Evolutionary conservation across 2,888 invertebrate genomes (phyloP), one percentile per base, ranked within the genome.

Genomic region (Cylindroiulus punctatus): DNA sequence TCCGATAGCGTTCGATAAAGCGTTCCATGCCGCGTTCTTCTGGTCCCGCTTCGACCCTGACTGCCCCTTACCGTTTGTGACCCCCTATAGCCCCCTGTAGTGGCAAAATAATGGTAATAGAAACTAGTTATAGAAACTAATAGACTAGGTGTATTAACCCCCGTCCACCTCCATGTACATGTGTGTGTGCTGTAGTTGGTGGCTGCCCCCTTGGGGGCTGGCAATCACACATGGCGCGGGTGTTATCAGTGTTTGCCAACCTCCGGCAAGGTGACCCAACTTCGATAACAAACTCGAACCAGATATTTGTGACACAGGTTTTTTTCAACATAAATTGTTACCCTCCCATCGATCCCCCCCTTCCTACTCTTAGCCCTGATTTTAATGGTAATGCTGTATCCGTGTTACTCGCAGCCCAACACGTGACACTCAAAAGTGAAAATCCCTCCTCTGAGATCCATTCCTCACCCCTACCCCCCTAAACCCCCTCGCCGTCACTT

Each of bases 381-480:
- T 47, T 47, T 47, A 47, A 47, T 47, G 47, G 47, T 47, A 47
- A 47, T 47, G 47, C 47, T 47, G 47, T 47, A 47, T 47, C 47
- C 47, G 47, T 47, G 47, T 47, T 19, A 47, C 47, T 47, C 19
- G 19, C 47, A 47, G 14, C 47, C 47, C 17, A 47, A 47, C 47
- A 47, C 47, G 47, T 47, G 47, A 47, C 47, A 47, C 47, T 47
- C 47, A 47, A 47, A 30, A 81, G 36, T 81, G 81, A 30, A 81
- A 81, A 81, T 81, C 81, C 36, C 36, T 81, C 36, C 81, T 81
- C 30, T 81, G 30, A 32, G 81, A 81, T 81, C 81, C 36, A 30
- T 81, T 81, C 81, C 19, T 36, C 81, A 30, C 36, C 81, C 81
- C 81, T 36, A n/a, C n/a, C n/a, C n/a, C n/a, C n/a, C n/a, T 22